These are phyloP conservation scores for Catamblyrhynchus diadema DNA, from an alignment of 2,797 vertebrate species.

Conservation along the genomic window DNA sequence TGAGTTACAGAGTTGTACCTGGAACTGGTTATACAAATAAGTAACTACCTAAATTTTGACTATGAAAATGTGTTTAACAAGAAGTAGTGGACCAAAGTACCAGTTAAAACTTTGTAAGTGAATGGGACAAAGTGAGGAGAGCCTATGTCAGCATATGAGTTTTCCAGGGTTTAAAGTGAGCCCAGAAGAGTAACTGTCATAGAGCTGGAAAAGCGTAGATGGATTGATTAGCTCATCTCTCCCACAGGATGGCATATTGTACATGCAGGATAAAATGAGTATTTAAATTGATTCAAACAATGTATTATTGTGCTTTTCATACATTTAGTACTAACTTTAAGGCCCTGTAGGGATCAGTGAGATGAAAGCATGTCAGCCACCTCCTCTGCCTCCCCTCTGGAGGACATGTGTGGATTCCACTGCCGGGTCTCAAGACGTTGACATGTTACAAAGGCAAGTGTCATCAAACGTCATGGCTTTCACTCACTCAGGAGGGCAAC, in stretches of 20 bases:
- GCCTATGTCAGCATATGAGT: not conserved
- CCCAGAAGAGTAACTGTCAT: not conserved
- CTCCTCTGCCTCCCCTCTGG: constrained; percentile 32
- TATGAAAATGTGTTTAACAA: not conserved
- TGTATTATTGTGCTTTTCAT: not conserved
- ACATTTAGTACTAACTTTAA: constrained; percentile 7
- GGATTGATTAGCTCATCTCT: constrained; percentile 50
- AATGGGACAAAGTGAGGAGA: not conserved
- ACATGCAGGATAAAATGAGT: not conserved
- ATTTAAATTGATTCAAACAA: not conserved
- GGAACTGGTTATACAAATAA: not conserved
- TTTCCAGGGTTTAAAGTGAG: not conserved
- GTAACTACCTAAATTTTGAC: not conserved
- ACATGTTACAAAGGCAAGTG: fast-evolving
- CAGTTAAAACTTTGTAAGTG: not conserved
- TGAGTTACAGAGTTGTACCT: not conserved
- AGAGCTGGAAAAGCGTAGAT: constrained; percentile 1
- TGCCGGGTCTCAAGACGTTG: fast-evolving
- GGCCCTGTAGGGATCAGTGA: constrained; percentile 5
- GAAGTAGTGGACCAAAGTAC: not conserved
- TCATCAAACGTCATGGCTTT: fast-evolving
- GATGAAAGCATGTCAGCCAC: constrained; percentile 29
- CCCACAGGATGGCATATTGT: constrained; percentile 18
- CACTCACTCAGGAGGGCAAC: not conserved
- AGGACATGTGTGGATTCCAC: not conserved